Conservation (phyloP, 2,797 vertebrate species). For the Mus spretus region DNA sequence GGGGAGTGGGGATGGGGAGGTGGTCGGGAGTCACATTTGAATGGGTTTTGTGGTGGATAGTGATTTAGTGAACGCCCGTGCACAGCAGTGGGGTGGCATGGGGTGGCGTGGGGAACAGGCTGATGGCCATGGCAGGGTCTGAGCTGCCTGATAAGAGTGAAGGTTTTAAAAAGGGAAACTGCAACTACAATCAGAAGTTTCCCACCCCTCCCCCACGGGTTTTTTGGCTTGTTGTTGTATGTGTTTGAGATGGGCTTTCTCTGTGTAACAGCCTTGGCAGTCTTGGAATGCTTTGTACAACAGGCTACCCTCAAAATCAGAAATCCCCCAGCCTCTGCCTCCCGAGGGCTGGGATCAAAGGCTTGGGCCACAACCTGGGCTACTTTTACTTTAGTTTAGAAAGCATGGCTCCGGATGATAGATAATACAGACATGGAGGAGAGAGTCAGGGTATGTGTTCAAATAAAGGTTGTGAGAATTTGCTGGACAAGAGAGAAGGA, state of each 20-base stretch:
- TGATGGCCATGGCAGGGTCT: background rate
- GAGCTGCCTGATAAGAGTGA: background rate
- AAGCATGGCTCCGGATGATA: background rate
- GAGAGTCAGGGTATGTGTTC: conserved; percentile 8
- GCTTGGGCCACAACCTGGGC: background rate
- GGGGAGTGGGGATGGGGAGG: background rate
- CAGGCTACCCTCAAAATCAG: background rate
- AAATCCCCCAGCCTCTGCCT: background rate
- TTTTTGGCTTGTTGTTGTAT: background rate
- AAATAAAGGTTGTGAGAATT: conserved; percentile 21
- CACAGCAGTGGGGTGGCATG: background rate
- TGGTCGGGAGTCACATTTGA: background rate
- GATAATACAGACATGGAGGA: background rate
- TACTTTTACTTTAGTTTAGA: background rate
- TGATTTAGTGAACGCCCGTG: background rate
- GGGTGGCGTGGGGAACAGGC: background rate
- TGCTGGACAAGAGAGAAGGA: background rate
- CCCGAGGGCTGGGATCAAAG: background rate
- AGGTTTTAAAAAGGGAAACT: background rate
- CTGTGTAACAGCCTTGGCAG: background rate
- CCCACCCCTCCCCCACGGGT: background rate
- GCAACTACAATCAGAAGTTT: background rate
- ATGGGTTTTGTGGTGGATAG: background rate
- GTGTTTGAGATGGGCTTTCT: background rate
- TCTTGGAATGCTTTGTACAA: background rate